Percentiles rank a stretch among this genome's conserved stretches.
phyloP scores from a whole-genome alignment of 1,140 invertebrate species.

The Mactra quadrangularis region DNA sequence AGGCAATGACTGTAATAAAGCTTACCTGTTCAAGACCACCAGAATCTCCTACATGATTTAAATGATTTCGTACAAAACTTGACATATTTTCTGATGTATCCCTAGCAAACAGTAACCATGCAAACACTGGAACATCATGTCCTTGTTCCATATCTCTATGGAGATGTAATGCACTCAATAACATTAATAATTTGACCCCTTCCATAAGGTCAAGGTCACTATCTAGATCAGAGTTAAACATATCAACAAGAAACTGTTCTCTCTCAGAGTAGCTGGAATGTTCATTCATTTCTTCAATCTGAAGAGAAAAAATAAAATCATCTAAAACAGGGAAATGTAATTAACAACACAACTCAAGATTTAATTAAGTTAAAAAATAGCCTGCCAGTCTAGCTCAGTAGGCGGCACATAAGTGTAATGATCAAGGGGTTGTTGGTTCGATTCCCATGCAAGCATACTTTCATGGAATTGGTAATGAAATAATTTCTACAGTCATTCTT shows the following conservation, averaged over 20 bases:
- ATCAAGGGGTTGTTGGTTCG: too few species aligned
- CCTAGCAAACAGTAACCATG: slow-evolving; percentile 84
- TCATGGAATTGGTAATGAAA: too few species aligned
- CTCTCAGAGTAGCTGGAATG: slow-evolving; percentile 75
- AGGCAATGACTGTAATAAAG: too few species aligned
- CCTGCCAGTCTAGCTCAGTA: neutral
- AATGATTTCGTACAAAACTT: slow-evolving; percentile 84
- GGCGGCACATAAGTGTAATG: too few species aligned
- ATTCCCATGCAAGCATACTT: too few species aligned
- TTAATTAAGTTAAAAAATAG: neutral
- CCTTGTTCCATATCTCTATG: slow-evolving; percentile 76
- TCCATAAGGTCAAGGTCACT: slow-evolving; percentile 84
- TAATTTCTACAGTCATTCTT: too few species aligned
- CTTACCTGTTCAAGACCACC: slow-evolving; percentile 85
- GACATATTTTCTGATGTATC: slow-evolving; percentile 83
- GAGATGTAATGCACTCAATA: slow-evolving; percentile 82
- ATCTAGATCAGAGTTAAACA: slow-evolving; percentile 83
- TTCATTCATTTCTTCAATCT: slow-evolving; percentile 78
- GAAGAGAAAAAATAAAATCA: slow-evolving; percentile 35
- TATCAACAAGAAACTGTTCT: slow-evolving; percentile 75
- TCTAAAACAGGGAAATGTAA: too few species aligned
- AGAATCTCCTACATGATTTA: slow-evolving; percentile 84
- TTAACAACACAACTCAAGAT: too few species aligned
- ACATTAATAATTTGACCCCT: slow-evolving; percentile 85
- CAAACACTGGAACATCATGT: slow-evolving; percentile 84